Conservation (phyloP, 2,797 vertebrate genomes). For the Falco biarmicus region DNA sequence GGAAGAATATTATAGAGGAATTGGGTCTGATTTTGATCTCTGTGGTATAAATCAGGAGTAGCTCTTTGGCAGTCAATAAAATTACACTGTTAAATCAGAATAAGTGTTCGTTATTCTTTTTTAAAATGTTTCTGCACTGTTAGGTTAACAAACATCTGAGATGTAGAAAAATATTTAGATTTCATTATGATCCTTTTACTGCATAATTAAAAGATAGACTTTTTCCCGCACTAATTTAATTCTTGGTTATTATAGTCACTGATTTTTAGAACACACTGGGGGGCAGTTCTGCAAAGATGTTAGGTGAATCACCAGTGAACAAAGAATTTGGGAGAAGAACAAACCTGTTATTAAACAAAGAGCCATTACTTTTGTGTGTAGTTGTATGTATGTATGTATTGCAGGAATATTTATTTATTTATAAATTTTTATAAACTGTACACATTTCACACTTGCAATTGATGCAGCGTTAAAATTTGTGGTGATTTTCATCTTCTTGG, state of each 20-base stretch:
- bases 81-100: conserved; percentile 31
- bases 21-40: conserved; percentile 50
- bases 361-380: background rate
- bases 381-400: background rate
- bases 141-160: conserved; percentile 4
- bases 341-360: background rate
- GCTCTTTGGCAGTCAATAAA: conserved; percentile 35
- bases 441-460: background rate
- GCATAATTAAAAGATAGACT: background rate
- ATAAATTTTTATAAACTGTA: background rate
- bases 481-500: background rate
- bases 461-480: background rate
- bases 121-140: background rate
- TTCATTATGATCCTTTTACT: background rate
- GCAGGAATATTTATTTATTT: background rate
- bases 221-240: conserved; percentile 8
- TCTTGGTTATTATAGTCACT: background rate
- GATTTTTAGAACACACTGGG: background rate
- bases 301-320: background rate
- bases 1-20: conserved; percentile 14
- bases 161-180: conserved; percentile 13
- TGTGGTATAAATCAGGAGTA: conserved; percentile 45
- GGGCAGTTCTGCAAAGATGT: background rate
- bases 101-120: background rate
- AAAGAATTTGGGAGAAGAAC: background rate